These are phyloP conservation scores for Oplegnathus fasciatus DNA, from an alignment of 2,113 vertebrate genomes.

Conservation along the genomic window DNA sequence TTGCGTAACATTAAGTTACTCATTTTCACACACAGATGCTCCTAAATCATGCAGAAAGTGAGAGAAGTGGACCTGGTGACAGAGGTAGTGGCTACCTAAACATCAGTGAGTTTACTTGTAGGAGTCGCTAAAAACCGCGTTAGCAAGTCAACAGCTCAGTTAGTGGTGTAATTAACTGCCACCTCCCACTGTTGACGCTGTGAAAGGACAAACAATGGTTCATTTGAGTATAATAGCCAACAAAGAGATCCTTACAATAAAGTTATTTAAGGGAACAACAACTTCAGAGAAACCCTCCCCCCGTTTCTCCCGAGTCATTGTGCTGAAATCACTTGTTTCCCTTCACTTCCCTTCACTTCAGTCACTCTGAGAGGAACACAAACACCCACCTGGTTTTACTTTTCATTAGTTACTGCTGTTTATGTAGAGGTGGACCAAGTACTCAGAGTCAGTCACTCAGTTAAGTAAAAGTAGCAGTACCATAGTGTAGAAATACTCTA, in stretches of 20 bases:
- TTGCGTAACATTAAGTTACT: no score
- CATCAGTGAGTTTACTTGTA: not conserved
- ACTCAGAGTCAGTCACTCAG: no score
- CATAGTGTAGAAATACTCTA: no score
- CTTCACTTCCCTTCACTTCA: conserved; percentile 25
- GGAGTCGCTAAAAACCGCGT: conserved; percentile 31
- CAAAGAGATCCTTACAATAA: conserved; percentile 63
- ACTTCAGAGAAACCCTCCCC: conserved; percentile 12
- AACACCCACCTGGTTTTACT: not conserved
- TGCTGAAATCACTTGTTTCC: conserved; percentile 67
- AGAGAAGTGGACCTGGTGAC: no score
- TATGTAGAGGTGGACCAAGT: no score
- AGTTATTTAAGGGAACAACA: conserved; percentile 72
- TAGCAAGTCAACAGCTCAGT: conserved; percentile 52
- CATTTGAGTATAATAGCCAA: conserved; percentile 57
- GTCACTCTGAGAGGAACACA: not conserved
- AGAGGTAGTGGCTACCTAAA: no score
- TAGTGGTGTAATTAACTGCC: conserved; percentile 42
- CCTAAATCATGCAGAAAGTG: no score
- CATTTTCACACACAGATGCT: not conserved
- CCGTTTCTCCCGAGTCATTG: conserved; percentile 49
- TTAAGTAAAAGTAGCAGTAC: no score
- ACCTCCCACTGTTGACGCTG: conserved; percentile 49
- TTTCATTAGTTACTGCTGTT: no score
- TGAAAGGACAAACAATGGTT: conserved; percentile 60